Conservation (phyloP, 2,797 vertebrate genomes). For the Scomberomorus guttatus region DNA sequence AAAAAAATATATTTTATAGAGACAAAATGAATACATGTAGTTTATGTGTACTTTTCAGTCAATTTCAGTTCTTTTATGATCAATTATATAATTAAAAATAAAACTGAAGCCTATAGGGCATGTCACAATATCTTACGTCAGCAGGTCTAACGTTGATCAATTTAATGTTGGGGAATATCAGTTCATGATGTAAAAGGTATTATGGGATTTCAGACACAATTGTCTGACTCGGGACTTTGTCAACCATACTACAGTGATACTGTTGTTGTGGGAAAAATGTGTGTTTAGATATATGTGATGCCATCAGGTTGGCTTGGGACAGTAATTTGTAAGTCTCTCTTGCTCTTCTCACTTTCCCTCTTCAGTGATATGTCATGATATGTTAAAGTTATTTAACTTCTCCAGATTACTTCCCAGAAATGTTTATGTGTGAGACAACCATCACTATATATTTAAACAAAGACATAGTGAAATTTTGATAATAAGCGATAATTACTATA, state of each 20-base stretch:
- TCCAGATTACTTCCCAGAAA: too few relatives aligned
- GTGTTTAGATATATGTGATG: neutral
- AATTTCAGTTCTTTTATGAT: too few relatives aligned
- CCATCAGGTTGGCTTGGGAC: too few relatives aligned
- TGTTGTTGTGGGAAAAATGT: neutral
- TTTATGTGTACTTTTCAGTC: neutral
- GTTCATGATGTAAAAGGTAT: conserved; percentile 36
- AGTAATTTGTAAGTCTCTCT: too few relatives aligned
- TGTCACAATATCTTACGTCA: conserved; percentile 15
- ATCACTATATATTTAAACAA: neutral
- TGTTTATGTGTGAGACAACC: neutral
- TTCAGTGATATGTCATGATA: neutral
- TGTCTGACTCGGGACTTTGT: too few relatives aligned
- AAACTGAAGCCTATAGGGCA: neutral
- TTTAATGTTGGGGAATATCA: conserved; percentile 13
- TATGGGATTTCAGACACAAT: too few relatives aligned
- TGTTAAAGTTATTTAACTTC: too few relatives aligned
- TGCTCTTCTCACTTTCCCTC: too few relatives aligned
- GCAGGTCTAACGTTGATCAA: conserved; percentile 36
- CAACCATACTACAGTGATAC: neutral
- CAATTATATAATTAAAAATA: too few relatives aligned
- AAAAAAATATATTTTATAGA: too few relatives aligned
- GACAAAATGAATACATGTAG: neutral
- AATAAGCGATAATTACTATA: neutral
- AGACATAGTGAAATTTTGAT: neutral